These are phyloP conservation scores for Saturnia japonica DNA, from an alignment of 2,888 invertebrate genomes.

Conservation along the genomic window DNA sequence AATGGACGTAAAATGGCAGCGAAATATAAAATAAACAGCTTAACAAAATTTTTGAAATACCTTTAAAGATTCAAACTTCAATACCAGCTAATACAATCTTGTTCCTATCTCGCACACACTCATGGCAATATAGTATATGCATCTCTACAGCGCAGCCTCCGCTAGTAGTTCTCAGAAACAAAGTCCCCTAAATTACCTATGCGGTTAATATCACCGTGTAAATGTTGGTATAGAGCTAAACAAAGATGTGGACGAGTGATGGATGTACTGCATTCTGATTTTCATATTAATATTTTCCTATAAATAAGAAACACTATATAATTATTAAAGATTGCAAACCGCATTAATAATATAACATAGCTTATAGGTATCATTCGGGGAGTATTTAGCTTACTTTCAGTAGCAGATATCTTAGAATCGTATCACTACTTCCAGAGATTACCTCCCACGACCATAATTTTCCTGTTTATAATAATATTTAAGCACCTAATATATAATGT, in stretches of 20 bases:
- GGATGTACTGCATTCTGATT: not conserved
- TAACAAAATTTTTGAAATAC: not conserved
- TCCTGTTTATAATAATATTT: too few relatives aligned
- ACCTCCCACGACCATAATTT: too few relatives aligned
- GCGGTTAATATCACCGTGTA: slow-evolving; percentile 36
- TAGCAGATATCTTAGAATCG: too few relatives aligned
- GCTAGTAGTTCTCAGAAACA: slow-evolving; percentile 63
- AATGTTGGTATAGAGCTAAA: slow-evolving; percentile 27
- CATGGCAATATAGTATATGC: slow-evolving; percentile 24
- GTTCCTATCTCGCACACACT: slow-evolving; percentile 46
- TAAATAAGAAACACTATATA: too few relatives aligned
- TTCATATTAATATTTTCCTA: not conserved
- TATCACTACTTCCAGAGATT: too few relatives aligned
- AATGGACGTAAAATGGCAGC: not conserved
- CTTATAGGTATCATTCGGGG: too few relatives aligned
- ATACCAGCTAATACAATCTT: slow-evolving; percentile 65
- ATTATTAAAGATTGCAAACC: too few relatives aligned
- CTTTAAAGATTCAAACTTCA: not conserved
- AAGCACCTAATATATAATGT: too few relatives aligned
- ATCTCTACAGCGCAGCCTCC: slow-evolving; percentile 56
- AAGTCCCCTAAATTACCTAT: slow-evolving; percentile 15
- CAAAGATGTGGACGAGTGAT: not conserved
- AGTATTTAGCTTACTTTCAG: too few relatives aligned
- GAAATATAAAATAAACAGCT: not conserved
- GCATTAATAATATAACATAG: too few relatives aligned